These are phyloP conservation scores for Cheilosia vulpina DNA, from an alignment of 2,888 invertebrate species.

Conservation along the genomic window DNA sequence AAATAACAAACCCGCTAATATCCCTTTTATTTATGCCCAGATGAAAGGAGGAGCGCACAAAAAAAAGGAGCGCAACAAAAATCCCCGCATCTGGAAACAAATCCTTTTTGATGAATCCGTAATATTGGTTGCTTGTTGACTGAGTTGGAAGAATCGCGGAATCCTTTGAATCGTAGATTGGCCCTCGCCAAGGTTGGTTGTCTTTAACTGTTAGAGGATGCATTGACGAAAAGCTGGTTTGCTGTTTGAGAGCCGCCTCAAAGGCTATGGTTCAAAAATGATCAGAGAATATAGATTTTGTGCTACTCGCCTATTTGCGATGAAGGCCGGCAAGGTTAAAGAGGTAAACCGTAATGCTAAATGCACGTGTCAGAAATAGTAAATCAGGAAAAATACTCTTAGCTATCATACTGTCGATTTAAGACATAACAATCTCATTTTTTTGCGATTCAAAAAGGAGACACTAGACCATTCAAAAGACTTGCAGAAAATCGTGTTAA, in stretches of 20 bases:
- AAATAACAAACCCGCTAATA: slow-evolving; percentile 71
- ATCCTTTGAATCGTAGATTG: slow-evolving; percentile 62
- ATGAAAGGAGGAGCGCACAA: slow-evolving; percentile 10
- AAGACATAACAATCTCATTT: no score
- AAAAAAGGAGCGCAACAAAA: slow-evolving; percentile 48
- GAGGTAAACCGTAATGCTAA: no score
- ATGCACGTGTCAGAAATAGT: no score
- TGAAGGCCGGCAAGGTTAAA: no score
- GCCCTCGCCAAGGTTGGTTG: background rate
- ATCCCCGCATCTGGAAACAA: slow-evolving; percentile 61
- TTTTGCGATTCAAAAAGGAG: no score
- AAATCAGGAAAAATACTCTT: no score
- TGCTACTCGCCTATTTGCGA: no score
- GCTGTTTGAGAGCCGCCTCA: background rate
- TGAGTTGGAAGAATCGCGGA: slow-evolving; percentile 73
- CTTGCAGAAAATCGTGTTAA: no score
- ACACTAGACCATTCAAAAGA: no score
- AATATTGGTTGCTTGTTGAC: slow-evolving; percentile 74
- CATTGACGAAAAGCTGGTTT: background rate
- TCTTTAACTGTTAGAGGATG: background rate
- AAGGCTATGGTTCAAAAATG: background rate
- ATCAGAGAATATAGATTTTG: no score
- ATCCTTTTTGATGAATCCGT: slow-evolving; percentile 74
- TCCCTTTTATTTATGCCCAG: slow-evolving; percentile 57
- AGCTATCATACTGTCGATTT: no score